Conservation (phyloP, 2,888 invertebrate genomes). For the Magallana nippona region DNA sequence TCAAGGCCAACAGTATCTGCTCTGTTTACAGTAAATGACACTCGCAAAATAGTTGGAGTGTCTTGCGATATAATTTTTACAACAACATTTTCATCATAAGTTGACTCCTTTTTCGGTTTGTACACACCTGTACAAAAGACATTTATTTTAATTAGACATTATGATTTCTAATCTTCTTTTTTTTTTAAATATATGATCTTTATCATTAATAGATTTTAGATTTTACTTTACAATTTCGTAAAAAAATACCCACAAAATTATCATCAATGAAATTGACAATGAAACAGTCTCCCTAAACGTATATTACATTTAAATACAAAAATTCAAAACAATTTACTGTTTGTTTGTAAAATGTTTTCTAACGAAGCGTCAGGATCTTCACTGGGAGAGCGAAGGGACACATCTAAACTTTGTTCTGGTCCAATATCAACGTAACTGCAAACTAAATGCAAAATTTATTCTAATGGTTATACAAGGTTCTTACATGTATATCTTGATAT, state of each 20-base stretch:
- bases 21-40: background rate
- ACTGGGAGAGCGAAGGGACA: background rate
- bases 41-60: background rate
- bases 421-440: background rate
- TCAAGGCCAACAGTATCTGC: background rate
- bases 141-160: background rate
- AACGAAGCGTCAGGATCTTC: background rate
- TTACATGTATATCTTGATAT: too few species aligned
- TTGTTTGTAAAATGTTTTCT: background rate
- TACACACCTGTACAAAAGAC: background rate
- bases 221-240: too few species aligned
- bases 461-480: too few species aligned
- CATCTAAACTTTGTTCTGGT: background rate
- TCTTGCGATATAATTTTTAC: constrained; percentile 1
- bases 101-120: background rate
- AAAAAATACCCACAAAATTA: too few species aligned
- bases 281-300: too few species aligned
- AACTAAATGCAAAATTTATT: background rate
- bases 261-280: too few species aligned
- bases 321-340: background rate
- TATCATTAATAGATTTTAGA: too few species aligned
- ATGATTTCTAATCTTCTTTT: too few species aligned
- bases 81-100: constrained; percentile 1
- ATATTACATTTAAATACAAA: too few species aligned
- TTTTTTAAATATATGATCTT: too few species aligned